Percentiles rank a stretch among this genome's conserved stretches.
Conservation (phyloP, 1,140 invertebrate species). For the Augochlora pura region DNA sequence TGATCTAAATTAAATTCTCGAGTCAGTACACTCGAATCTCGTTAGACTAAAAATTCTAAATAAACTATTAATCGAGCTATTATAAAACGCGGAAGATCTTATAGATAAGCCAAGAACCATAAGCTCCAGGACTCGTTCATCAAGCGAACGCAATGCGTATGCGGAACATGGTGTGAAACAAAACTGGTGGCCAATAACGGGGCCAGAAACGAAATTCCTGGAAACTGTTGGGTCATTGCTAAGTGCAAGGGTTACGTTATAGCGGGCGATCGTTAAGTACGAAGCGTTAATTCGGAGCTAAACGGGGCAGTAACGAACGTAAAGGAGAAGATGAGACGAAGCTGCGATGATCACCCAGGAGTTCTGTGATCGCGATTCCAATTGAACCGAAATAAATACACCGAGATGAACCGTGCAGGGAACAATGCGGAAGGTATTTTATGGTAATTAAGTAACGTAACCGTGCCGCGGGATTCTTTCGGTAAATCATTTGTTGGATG, state of each 20-base stretch:
- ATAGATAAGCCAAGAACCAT: too few species aligned
- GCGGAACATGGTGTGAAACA: background rate
- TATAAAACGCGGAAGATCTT: too few species aligned
- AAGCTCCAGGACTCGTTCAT: too few species aligned
- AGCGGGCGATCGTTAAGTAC: conserved; percentile 50
- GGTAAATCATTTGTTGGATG: too few species aligned
- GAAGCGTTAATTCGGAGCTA: conserved; percentile 33
- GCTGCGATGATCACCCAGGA: too few species aligned
- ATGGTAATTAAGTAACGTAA: conserved; percentile 1
- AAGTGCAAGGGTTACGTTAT: conserved; percentile 34
- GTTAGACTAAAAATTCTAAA: too few species aligned
- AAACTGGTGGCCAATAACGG: background rate
- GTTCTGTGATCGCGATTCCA: background rate
- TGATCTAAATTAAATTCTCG: too few species aligned
- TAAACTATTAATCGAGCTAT: too few species aligned
- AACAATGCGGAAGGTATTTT: background rate
- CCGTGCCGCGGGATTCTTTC: background rate
- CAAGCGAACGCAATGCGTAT: background rate
- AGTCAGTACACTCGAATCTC: too few species aligned
- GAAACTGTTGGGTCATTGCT: conserved; percentile 34
- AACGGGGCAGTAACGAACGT: background rate
- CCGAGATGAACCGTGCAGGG: background rate
- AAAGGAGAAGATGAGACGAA: background rate
- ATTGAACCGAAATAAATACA: background rate
- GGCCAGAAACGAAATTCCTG: conserved; percentile 11